These are phyloP conservation scores for Lanius ludovicianus DNA, from an alignment of 2,113 vertebrate species.

Conservation along the genomic window DNA sequence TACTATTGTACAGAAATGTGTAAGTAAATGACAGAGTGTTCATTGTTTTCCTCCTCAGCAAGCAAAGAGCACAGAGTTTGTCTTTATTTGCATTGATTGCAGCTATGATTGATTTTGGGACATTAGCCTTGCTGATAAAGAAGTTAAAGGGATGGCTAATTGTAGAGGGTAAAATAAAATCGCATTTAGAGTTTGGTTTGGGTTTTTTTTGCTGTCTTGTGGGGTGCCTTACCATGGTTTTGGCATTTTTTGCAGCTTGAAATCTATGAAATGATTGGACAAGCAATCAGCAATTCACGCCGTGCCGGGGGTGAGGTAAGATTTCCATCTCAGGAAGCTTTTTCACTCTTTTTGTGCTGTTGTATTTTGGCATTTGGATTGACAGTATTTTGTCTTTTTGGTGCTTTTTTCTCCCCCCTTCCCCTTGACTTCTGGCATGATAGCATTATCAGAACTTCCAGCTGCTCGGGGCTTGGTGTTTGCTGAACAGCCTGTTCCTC, in stretches of 20 bases:
- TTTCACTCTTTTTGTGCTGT: not conserved
- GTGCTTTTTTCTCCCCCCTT: not conserved
- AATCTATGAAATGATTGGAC: conserved; percentile 99
- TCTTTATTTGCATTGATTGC: not conserved
- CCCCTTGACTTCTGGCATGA: not conserved
- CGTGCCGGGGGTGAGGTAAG: conserved; percentile 95
- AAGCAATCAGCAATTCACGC: conserved; percentile 93
- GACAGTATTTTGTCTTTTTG: not conserved
- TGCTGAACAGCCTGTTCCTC: conserved; percentile 97
- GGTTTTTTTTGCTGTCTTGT: not conserved
- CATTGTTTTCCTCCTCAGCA: not conserved
- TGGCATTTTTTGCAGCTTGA: conserved; percentile 84
- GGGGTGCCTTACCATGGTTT: not conserved
- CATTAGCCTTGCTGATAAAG: not conserved
- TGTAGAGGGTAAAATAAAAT: not conserved
- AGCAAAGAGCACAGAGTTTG: not conserved
- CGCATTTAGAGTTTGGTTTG: not conserved
- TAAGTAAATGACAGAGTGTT: conserved; percentile 66
- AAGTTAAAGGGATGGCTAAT: not conserved
- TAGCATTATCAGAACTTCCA: conserved; percentile 99
- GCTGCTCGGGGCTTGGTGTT: conserved; percentile 95
- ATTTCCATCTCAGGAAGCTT: not conserved
- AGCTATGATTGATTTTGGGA: not conserved
- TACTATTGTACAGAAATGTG: conserved; percentile 99
- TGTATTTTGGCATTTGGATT: not conserved